phyloP scores from a whole-genome alignment of 2,113 vertebrate genomes.

The Nothocercus julius region DNA sequence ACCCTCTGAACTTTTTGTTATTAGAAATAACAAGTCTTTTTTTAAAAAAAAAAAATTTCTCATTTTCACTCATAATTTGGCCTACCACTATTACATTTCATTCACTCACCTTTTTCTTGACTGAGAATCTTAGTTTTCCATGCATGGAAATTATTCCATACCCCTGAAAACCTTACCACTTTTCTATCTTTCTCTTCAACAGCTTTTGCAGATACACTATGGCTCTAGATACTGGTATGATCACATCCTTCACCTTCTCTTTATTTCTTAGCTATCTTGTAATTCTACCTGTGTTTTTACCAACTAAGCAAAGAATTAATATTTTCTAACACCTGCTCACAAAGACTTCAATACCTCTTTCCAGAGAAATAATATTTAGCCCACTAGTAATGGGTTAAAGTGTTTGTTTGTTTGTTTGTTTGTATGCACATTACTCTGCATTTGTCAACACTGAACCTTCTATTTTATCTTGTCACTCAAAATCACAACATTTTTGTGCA shows the following conservation, averaged over 20 bases:
- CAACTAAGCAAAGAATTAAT: not conserved
- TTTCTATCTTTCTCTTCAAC: not conserved
- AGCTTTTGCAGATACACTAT: not conserved
- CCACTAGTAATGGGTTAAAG: not conserved
- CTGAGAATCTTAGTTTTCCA: not conserved
- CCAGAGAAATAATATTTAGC: not conserved
- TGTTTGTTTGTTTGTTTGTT: not conserved
- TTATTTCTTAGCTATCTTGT: not conserved
- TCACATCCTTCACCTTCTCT: not conserved
- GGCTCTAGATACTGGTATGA: not conserved
- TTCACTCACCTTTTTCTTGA: not conserved
- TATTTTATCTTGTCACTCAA: not conserved
- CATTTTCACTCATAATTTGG: not conserved
- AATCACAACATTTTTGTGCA: not conserved
- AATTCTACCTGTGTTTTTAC: not conserved
- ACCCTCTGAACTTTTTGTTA: not conserved
- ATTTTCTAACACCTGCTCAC: not conserved
- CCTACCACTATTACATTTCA: not conserved
- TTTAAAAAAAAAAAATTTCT: not conserved
- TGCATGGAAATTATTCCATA: not conserved
- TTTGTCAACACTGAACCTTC: not conserved
- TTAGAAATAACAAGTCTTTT: not conserved
- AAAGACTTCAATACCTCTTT: not conserved
- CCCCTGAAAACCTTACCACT: not conserved
- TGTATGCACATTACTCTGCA: not conserved